Base-by-base conservation (phyloP, 2,113 vertebrate genomes). In the Mastomys coucha region DNA sequence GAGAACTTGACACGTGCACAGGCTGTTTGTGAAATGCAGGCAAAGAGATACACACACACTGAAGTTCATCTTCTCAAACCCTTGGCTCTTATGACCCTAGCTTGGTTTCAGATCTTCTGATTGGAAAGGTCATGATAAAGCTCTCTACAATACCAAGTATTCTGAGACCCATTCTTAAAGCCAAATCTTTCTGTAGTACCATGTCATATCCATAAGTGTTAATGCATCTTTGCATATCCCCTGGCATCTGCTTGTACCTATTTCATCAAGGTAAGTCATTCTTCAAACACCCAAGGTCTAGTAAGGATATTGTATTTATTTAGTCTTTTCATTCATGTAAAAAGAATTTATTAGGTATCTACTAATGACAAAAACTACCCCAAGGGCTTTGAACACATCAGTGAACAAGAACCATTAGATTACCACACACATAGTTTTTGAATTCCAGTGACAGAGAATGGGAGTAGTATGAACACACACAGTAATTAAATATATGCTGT, bases 301-400 rank as follows among this genome's bases (percentile, higher is more conserved):
- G 19, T 72, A 91, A 28, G 22, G 1, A 75, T 86, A 26, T 0
- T 51, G 31, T 77, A 67, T 39, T 88, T 63, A 56, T 67, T 90
- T 26, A 82, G 58, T 60, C 22, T n/a, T 94, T 85, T 11, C 39
- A 58, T 51, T 39, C 42, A 92, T 26, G 60, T 78, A 36, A 86
- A 88, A 88, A 67, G 49, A 33, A 91, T 88, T 88, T 78, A 20
- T 42, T 88, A 56, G 93, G 3, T 42, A 76, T 4, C n/a, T 75
- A 80, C 36, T 45, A 76, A 96, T 89, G 7, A 49, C 12, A 89
- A 14, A 60, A 49, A 91, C 6, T 92, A 2, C 49, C 75, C 7
- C 53, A 42, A 26, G 1, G 49, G 10, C 2, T 73, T 82, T 12
- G 8, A 17, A 78, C 69, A 10, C 36, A 91, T 72, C 63, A 28